Evolutionary conservation across 2,113 vertebrate species (phyloP), one percentile per base, ranked within the genome.

Genomic region (zebrafish (Danio rerio)): DNA sequence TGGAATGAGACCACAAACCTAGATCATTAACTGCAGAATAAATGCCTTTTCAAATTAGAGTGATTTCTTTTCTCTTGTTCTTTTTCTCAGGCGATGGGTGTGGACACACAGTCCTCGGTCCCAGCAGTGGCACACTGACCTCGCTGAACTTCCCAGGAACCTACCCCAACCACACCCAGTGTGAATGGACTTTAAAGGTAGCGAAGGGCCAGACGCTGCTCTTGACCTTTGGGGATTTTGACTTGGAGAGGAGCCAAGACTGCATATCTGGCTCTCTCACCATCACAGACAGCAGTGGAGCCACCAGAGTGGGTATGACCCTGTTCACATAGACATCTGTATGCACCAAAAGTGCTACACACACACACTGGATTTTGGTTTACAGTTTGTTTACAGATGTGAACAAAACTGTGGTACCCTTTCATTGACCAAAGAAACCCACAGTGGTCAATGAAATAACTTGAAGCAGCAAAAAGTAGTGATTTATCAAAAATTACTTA

Each of bases 141-240:
- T 96, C 95, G 21, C 92, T 88, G 85, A 95, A 95, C 92, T 97
- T 95, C 80, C 96, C 96, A 0, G 93, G 95, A 81, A 96, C 95
- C 0, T 97, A 96, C 79, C 95, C 95, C 65, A 95, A 94, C 73
- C 91, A 95, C 91, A 90, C 92, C 1, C 81, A 82, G 77, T 96
- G 96, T 42, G 87, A 78, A 72, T 97, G 95, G 96, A 87, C 0
- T 85, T 88, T 97, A 9, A 90, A 56, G 0, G 91, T 92, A 0
- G 87, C 93, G 0, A 63, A 83, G 0, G 94, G 93, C 16, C 91
- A 87, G 63, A 92, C 82, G 9, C 90, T 97, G 2, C 87, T 85
- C 15, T 89, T 97, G 80, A 86, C 88, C 10, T 96, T 97, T 0
- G 95, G 95, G 15, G 96, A 97, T 76, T 92, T 97, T 73, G 94